Base-by-base conservation (phyloP, 2,888 invertebrate genomes). In the Troides helena region DNA sequence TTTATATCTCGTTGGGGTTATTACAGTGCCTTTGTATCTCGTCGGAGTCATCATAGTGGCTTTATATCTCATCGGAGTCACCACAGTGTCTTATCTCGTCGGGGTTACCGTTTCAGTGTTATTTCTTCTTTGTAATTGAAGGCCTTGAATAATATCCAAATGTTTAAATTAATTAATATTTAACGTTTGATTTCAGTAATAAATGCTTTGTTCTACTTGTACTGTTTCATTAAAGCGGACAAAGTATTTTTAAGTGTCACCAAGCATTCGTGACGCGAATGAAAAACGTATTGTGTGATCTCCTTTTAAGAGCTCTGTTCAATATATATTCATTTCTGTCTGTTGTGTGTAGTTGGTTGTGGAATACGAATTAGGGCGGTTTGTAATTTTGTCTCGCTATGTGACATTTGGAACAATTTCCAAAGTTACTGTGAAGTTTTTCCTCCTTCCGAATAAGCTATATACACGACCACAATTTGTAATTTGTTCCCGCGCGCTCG, bases 291-390 rank as follows among this genome's bases (percentile, higher is more conserved):
- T 58, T 23, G 21, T n/a, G n/a, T 23, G 23, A 25, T 23, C 56
- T 18, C 23, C 23, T 23, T 58, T 58, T 58, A 58, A 4, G 12
- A 58, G n/a, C 14, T 58, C 23, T 23, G 23, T 58, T 58, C 23
- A 58, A 58, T 23, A 58, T 23, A 23, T 58, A 58, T 58, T 58
- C 57, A 58, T 58, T n/a, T 23, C 57, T 58, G 57, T 58, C 57
- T 58, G n/a, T n/a, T 53, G 53, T 53, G 53, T 53, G 53, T 53
- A 23, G 57, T 14, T 23, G 23, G 57, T 58, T 57, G 7, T 14
- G 57, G 57, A 58, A 58, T 58, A 58, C 57, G 57, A 58, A 58
- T 58, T 23, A 58, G 57, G 21, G 5, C 12, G 57, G 57, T 21
- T 23, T 23, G 57, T 58, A 58, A 58, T 58, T 58, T 58, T 23